phyloP scores from a whole-genome alignment of 2,797 vertebrate genomes.

The Sparus aurata region DNA sequence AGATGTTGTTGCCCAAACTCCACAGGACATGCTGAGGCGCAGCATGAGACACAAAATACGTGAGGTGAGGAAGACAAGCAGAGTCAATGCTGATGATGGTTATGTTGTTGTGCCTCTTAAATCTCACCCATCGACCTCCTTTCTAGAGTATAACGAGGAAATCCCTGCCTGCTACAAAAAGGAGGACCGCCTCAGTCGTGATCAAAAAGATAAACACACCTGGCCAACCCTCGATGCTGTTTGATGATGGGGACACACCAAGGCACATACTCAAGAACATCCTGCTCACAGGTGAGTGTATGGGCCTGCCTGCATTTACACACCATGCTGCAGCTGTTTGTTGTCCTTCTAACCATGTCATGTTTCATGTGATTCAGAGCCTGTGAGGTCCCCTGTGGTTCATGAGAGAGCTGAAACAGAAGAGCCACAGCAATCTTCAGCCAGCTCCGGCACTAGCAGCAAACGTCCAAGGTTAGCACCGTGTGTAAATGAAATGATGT shows the following conservation, averaged over 20 bases:
- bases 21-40: slow-evolving; percentile 70
- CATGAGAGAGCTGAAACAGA: slow-evolving; percentile 54
- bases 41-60: slow-evolving; percentile 70
- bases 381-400: slow-evolving; percentile 77
- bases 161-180: slow-evolving; percentile 37
- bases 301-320: not conserved
- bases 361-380: slow-evolving; percentile 71
- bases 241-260: slow-evolving; percentile 73
- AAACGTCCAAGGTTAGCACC: slow-evolving; percentile 68
- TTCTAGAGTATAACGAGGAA: slow-evolving; percentile 73
- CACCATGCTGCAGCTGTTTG: not conserved
- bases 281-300: slow-evolving; percentile 70
- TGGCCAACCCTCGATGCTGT: slow-evolving; percentile 32
- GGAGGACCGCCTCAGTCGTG: slow-evolving; percentile 29
- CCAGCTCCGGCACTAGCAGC: slow-evolving; percentile 50
- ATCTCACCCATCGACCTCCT: not conserved
- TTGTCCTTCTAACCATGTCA: not conserved
- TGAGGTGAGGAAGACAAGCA: slow-evolving; percentile 62
- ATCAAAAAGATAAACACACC: slow-evolving; percentile 13
- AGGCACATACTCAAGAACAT: slow-evolving; percentile 79
- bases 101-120: not conserved
- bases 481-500: not conserved
- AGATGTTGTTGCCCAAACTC: slow-evolving; percentile 59
- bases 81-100: too few relatives aligned
- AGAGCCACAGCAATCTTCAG: slow-evolving; percentile 36